These are phyloP conservation scores for Micrasema minimum DNA, from an alignment of 1,140 invertebrate species.

Conservation along the genomic window DNA sequence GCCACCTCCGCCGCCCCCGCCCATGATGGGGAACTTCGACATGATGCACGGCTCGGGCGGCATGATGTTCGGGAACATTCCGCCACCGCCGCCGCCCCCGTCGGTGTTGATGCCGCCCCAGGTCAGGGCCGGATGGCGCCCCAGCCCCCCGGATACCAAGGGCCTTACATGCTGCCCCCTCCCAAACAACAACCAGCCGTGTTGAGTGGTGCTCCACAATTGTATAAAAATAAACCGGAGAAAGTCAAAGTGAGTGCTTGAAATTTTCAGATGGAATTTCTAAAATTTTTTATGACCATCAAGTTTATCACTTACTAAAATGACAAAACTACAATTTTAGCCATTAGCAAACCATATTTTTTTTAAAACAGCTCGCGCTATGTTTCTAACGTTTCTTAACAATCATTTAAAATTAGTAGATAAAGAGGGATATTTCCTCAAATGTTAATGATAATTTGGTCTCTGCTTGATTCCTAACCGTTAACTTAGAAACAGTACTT, in stretches of 20 bases:
- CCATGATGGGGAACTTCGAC: conserved; percentile 47
- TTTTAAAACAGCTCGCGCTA: too few species aligned
- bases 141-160: conserved; percentile 55
- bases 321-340: too few species aligned
- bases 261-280: conserved; percentile 21
- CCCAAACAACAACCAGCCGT: conserved; percentile 70
- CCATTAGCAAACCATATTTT: too few species aligned
- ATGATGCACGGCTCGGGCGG: background rate
- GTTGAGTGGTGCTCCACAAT: conserved; percentile 71
- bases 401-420: too few species aligned
- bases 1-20: conserved; percentile 69
- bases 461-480: too few species aligned
- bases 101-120: conserved; percentile 70
- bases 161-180: conserved; percentile 64
- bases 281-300: too few species aligned
- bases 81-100: conserved; percentile 66
- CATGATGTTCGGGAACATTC: conserved; percentile 57
- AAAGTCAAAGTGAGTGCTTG: conserved; percentile 59
- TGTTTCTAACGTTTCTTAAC: too few species aligned
- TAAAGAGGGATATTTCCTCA: too few species aligned
- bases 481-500: too few species aligned
- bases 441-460: too few species aligned
- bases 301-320: too few species aligned
- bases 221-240: conserved; percentile 68
- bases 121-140: conserved; percentile 63